phyloP scores from a whole-genome alignment of 2,113 vertebrate species.

The Mormyrus iriodes region DNA sequence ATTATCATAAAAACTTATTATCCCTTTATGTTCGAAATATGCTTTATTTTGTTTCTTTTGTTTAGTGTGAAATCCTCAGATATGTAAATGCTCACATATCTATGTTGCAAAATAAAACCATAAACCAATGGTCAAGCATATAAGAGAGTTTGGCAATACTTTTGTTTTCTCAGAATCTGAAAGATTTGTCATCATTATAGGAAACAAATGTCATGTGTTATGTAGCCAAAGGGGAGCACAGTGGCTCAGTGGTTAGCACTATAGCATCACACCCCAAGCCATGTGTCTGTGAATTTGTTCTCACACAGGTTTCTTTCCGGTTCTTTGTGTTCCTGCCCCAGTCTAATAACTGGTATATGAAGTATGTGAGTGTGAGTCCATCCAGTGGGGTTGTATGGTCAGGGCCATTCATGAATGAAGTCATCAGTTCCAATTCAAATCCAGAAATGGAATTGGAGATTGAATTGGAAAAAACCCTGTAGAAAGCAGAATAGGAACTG shows the following conservation, averaged over 20 bases:
- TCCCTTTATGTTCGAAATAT: not conserved
- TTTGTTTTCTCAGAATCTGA: not conserved
- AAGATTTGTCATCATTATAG: not conserved
- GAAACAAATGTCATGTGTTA: not conserved
- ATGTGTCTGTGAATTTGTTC: not conserved
- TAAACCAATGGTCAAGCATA: not conserved
- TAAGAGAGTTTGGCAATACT: not conserved
- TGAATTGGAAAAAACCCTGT: not conserved
- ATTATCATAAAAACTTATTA: not conserved
- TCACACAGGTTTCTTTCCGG: not conserved
- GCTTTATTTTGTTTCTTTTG: not conserved
- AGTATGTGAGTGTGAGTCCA: not conserved
- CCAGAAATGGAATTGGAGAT: not conserved
- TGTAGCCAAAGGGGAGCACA: not conserved
- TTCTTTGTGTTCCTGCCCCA: not conserved
- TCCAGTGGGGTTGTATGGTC: not conserved
- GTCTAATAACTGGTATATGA: not conserved
- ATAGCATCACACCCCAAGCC: not conserved
- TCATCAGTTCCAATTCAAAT: not conserved
- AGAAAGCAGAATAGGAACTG: not conserved
- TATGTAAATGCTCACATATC: not conserved
- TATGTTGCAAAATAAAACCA: not conserved
- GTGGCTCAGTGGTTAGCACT: not conserved
- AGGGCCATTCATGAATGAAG: not conserved
- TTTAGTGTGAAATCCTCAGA: not conserved